Evolutionary conservation across 2,888 invertebrate species (phyloP), one percentile per base, ranked within the genome.

Genomic region (Argyresthia albistria): DNA sequence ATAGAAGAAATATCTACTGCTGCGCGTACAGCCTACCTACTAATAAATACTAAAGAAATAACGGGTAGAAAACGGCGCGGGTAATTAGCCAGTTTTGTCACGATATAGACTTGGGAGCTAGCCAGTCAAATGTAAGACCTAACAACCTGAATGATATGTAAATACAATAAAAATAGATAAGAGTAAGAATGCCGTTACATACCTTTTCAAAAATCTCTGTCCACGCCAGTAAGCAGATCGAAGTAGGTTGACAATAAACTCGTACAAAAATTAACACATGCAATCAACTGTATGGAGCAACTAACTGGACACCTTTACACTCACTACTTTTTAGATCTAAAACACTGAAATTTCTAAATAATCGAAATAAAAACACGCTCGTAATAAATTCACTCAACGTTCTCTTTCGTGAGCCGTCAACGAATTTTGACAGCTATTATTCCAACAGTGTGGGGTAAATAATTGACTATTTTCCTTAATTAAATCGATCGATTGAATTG

Each of bases 151-250:
- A 25, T 25, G 25, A 25, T 25, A 25, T 6, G 25, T 25, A 25
- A 25, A 25, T 25, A 25, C 25, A 25, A 6, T 25, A 25, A 25
- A 25, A 25, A 25, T 25, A 25, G 25, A 25, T 25, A 25, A 25
- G 25, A 25, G 6, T 25, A 25, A 25, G 25, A 25, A 25, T 25
- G 25, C 25, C 25, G 25, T 25, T 25, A 25, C 6, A 6, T 39
- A 49, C 43, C 83, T 82, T 82, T 82, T 82, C 76, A 65, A 78
- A 82, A 78, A 77, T 71, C 76, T 75, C 76, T 73, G 76, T 67
- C 66, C 63, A 73, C 35, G 64, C 76, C 75, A 74, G 75, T 77
- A 76, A 77, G 70, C 78, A 78, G 76, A 80, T 80, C 78, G 72
- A 81, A 73, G 77, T 78, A 76, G 71, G 72, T 67, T 76, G 71